Evolutionary conservation across 2,888 invertebrate species (phyloP), one percentile per base, ranked within the genome.

Genomic region (Erebia aethiops): DNA sequence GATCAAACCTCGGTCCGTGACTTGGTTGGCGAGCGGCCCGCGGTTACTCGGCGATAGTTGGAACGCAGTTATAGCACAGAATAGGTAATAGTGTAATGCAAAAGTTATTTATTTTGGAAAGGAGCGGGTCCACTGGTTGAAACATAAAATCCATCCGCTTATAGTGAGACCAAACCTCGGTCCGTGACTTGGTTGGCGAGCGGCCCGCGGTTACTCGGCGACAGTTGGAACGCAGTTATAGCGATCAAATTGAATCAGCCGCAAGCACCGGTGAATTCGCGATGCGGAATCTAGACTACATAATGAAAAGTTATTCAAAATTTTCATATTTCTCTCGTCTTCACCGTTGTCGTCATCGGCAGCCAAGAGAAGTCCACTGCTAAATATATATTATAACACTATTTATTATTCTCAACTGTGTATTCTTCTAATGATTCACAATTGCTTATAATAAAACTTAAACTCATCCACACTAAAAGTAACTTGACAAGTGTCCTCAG

Each of bases 191-290:
- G 87, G 87, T 79, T 88, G 83, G 85, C 81, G 87, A 89, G 72
- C 73, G 77, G 68, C 71, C 74, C 71, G 74, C 75, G 78, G 81
- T 79, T 77, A 75, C 80, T 77, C 76, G 73, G 77, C 79, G 80
- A 80, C 82, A 81, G 81, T 80, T 80, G 80, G 81, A 90, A 92
- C 86, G 87, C 89, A 89, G 91, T 91, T 90, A 90, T 87, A 90
- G 87, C 89, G 89, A 90, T 90, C 90, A 88, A 91, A 92, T 92
- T 90, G 89, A 90, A 88, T 89, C 89, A 83, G 84, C 83, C 79
- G 75, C 83, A 82, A 84, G 82, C 82, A 75, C 77, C 71, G 74
- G 66, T 71, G 77, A 76, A 75, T 73, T 72, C 73, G 76, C 73
- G 71, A 74, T 71, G 76, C 72, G 71, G 69, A 70, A 74, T 72